Percentiles rank a stretch among this genome's conserved stretches.
Evolutionary conservation across 2,113 vertebrate species (phyloP).

Genomic region (Hypomesus transpacificus): DNA sequence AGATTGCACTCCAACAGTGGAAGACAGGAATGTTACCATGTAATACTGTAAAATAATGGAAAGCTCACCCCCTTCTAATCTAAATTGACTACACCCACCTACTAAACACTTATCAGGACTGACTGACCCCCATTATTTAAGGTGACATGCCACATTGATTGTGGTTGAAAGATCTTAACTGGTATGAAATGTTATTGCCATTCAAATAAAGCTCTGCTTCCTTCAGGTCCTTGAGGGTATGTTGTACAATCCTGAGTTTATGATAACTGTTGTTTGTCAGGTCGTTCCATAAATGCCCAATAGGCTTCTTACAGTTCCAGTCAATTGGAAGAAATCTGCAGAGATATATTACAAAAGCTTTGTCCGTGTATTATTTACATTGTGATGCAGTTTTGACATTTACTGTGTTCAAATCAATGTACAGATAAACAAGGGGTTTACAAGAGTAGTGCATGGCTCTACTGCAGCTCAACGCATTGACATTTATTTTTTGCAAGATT

Average conservation of each 20-base stretch:
- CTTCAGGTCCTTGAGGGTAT: conserved; percentile 44
- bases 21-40: conserved; percentile 20
- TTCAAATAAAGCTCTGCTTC: conserved; percentile 68
- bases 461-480: too few relatives aligned
- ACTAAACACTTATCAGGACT: conserved; percentile 58
- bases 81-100: conserved; percentile 29
- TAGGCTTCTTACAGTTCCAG: conserved; percentile 43
- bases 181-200: conserved; percentile 76
- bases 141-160: conserved; percentile 75
- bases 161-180: conserved; percentile 76
- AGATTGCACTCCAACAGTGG: not conserved
- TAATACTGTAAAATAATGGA: conserved; percentile 6
- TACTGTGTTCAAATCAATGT: too few relatives aligned
- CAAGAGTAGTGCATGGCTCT: too few relatives aligned
- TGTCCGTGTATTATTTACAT: conserved; percentile 9
- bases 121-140: conserved; percentile 75
- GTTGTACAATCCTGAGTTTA: conserved; percentile 53
- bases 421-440: too few relatives aligned
- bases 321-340: conserved; percentile 35
- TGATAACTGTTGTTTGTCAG: conserved; percentile 57
- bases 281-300: conserved; percentile 45
- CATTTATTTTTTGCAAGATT: too few relatives aligned
- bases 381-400: too few relatives aligned
- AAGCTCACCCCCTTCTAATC: conserved; percentile 22
- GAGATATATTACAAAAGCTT: conserved; percentile 27